A percentile compares a stretch with the other conserved stretches of the same genome.
phyloP scores from a whole-genome alignment of 2,113 vertebrate genomes.

The Chlamydotis undulata region DNA sequence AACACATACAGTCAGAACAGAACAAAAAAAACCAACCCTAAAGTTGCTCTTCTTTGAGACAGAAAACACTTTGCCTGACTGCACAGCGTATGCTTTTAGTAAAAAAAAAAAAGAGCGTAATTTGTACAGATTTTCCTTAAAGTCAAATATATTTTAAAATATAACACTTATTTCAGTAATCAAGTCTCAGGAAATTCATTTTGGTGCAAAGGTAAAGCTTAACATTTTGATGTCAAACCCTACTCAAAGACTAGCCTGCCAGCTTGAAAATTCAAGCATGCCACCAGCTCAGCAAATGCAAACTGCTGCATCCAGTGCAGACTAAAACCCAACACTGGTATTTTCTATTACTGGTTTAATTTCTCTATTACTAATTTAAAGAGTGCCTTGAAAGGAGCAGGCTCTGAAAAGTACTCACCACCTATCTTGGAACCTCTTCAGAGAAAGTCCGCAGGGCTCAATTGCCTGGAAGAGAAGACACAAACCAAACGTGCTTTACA shows the following conservation, averaged over 20 bases:
- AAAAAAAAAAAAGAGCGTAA: background rate
- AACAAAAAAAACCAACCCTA: background rate
- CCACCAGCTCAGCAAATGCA: background rate
- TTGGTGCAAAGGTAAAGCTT: background rate
- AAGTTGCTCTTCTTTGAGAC: background rate
- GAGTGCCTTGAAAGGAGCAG: background rate
- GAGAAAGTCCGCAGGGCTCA: background rate
- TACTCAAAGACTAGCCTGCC: background rate
- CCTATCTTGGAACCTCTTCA: constrained; percentile 58
- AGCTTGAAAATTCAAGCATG: background rate
- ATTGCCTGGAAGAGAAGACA: constrained; percentile 28
- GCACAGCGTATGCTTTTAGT: background rate
- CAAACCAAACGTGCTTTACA: constrained; percentile 1
- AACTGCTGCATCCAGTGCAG: background rate
- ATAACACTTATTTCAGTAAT: background rate
- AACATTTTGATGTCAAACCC: background rate
- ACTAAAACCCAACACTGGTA: background rate
- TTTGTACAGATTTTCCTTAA: background rate
- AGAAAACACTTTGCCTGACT: background rate
- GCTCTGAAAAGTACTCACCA: constrained; percentile 34
- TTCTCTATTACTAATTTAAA: background rate
- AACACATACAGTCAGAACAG: background rate
- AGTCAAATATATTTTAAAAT: background rate
- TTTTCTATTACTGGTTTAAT: background rate
- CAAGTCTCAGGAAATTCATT: background rate